Base-by-base conservation (phyloP, 2,797 vertebrate species). In the Monodelphis domestica region DNA sequence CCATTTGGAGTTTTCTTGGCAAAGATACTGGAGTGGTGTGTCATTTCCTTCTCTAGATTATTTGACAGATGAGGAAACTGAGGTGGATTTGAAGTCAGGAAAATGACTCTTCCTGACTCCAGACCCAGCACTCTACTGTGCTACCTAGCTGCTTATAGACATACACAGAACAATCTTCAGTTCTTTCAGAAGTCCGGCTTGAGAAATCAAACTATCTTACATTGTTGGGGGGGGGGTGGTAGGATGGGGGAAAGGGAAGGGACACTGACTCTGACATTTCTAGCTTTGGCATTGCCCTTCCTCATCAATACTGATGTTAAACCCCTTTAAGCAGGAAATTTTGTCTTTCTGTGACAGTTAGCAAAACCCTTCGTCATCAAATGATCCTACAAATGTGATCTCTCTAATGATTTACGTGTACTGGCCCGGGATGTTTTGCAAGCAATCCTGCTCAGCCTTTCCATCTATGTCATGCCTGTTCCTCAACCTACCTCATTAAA, bases 281-380 rank as follows among this genome's bases (percentile, higher is more conserved):
- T 5, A 28, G 84, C 51, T 78, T 5, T 78, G n/a, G n/a, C 24
- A 78, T 11, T 38, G 17, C 17, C 63, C n/a, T 78, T 11, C 52
- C 15, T 93, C 15, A 17, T 33, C 89, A 89, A 53, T 91, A 53
- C 45, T 26, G 26, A 38, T 30, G 28, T 45, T n/a, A 57, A 90
- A 54, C 54, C 88, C 26, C 6, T 9, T 84, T 88, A 88, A 53
- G 57, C 50, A 4, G 26, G 33, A 89, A 50, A 63, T 55, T 93
- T 89, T 91, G 93, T 56, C 90, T 95, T 95, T 93, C 95, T 88
- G 96, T 90, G 91, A 93, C 96, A 89, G 96, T 95, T 95, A 97
- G 78, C 53, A 89, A 95, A 84, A 87, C 50, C 94, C 95, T 89
- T n/a, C n/a, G n/a, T 96, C 88, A 89, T n/a, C 56, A 52, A 90